These are phyloP conservation scores for Eremobia ochroleuca DNA, from an alignment of 2,888 invertebrate genomes.

Conservation along the genomic window DNA sequence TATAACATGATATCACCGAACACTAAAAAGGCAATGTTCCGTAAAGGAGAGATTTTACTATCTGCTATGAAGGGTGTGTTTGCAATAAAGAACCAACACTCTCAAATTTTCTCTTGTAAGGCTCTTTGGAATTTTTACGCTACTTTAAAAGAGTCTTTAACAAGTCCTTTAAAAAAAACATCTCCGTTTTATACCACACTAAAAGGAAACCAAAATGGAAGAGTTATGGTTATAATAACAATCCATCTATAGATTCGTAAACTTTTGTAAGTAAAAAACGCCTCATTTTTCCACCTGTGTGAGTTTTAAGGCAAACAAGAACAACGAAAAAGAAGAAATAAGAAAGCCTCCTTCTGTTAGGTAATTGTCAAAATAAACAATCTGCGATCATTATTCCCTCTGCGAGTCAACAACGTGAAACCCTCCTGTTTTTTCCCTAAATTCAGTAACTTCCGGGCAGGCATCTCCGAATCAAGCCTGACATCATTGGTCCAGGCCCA, in stretches of 20 bases:
- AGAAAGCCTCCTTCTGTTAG: not conserved
- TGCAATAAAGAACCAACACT: constrained; percentile 16
- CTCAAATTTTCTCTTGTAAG: constrained; percentile 17
- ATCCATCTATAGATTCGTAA: constrained; percentile 17
- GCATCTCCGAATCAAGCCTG: no score
- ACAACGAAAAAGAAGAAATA: no score
- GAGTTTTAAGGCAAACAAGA: not conserved
- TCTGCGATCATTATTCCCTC: not conserved
- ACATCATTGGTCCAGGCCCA: no score
- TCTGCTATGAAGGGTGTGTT: constrained; percentile 7
- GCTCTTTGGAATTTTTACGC: constrained; percentile 2
- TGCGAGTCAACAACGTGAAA: not conserved
- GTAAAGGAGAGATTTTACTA: not conserved
- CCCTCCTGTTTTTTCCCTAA: no score
- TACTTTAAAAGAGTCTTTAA: constrained; percentile 30
- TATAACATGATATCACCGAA: not conserved
- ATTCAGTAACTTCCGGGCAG: no score
- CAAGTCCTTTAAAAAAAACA: constrained; percentile 29
- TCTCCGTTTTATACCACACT: constrained; percentile 20
- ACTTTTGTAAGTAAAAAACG: not conserved
- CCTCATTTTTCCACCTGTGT: not conserved
- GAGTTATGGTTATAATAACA: constrained; percentile 22
- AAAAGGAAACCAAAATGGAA: constrained; percentile 21
- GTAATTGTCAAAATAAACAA: not conserved
- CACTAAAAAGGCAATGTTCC: not conserved